phyloP scores from a whole-genome alignment of 2,797 vertebrate genomes.

The Geotrypetes seraphini region DNA sequence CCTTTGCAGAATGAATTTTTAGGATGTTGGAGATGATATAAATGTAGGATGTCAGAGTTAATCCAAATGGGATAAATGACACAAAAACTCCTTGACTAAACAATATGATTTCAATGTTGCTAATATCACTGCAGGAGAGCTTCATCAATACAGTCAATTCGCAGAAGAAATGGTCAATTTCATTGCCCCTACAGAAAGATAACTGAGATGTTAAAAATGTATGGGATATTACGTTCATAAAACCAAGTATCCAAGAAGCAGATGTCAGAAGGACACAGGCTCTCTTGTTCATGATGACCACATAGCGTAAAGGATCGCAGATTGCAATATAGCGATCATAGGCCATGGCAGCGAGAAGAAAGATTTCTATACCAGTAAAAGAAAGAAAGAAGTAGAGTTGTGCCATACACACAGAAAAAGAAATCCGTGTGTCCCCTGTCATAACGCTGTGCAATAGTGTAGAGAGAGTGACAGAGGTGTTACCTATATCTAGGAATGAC shows the following conservation, averaged over 20 bases:
- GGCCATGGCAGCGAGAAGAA: conserved; percentile 15
- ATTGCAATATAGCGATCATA: conserved; percentile 19
- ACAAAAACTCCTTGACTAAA: conserved; percentile 1
- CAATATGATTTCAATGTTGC: conserved; percentile 5
- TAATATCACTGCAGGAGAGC: conserved; percentile 10
- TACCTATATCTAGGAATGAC: conserved; percentile 6
- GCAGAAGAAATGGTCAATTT: conserved; percentile 17
- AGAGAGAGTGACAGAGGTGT: conserved; percentile 4
- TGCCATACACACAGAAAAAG: conserved; percentile 8
- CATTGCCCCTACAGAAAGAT: conserved; percentile 4
- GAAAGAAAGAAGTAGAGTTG: conserved; percentile 22
- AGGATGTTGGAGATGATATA: conserved; percentile 17
- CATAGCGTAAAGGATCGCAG: conserved; percentile 7
- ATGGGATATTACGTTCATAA: conserved; percentile 11
- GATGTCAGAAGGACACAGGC: background rate
- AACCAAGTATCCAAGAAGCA: conserved; percentile 8
- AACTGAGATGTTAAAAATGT: conserved; percentile 5
- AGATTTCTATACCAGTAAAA: conserved; percentile 10
- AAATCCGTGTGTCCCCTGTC: conserved; percentile 5
- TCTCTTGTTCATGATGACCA: conserved; percentile 3
- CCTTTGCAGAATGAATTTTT: background rate
- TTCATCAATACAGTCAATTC: conserved; percentile 13
- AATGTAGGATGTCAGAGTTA: conserved; percentile 4
- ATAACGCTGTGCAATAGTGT: conserved; percentile 5
- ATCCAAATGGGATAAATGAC: background rate